These are phyloP conservation scores for Strongylocentrotus purpuratus DNA, from an alignment of 35 echinoderm and acorn worm species.

Conservation along the genomic window DNA sequence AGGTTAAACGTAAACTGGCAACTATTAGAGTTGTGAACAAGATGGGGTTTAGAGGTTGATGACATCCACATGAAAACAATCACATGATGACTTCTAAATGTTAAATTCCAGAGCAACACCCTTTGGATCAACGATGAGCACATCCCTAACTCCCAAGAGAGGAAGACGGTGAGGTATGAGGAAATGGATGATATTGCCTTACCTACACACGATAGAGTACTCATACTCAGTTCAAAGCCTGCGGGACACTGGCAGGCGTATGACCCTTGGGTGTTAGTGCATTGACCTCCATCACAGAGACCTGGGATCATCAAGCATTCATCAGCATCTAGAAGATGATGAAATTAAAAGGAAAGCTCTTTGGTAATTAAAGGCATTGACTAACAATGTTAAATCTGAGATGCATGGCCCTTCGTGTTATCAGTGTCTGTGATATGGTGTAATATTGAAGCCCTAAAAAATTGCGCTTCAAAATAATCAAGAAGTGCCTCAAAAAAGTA, in stretches of 20 bases:
- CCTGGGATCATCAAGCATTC: constrained; percentile 83
- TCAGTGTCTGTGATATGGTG: too few relatives aligned
- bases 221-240: constrained; percentile 63
- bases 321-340: constrained; percentile 73
- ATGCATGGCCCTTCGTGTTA: too few relatives aligned
- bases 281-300: constrained; percentile 83
- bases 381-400: too few relatives aligned
- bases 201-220: constrained; percentile 71
- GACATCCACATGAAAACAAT: too few relatives aligned
- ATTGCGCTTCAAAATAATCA: too few relatives aligned
- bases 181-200: not conserved
- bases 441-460: too few relatives aligned
- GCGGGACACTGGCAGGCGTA: constrained; percentile 70
- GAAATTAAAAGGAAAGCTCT: not conserved
- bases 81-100: too few relatives aligned
- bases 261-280: constrained; percentile 79
- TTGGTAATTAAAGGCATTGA: not conserved
- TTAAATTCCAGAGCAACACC: too few relatives aligned
- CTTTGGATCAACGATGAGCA: not conserved
- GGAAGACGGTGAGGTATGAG: not conserved
- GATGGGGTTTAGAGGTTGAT: too few relatives aligned
- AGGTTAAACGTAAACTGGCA: too few relatives aligned
- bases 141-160: not conserved
- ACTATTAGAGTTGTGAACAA: too few relatives aligned
- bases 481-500: too few relatives aligned